These are phyloP conservation scores for Holotrichia oblita DNA, from an alignment of 1,140 invertebrate genomes.

Conservation along the genomic window DNA sequence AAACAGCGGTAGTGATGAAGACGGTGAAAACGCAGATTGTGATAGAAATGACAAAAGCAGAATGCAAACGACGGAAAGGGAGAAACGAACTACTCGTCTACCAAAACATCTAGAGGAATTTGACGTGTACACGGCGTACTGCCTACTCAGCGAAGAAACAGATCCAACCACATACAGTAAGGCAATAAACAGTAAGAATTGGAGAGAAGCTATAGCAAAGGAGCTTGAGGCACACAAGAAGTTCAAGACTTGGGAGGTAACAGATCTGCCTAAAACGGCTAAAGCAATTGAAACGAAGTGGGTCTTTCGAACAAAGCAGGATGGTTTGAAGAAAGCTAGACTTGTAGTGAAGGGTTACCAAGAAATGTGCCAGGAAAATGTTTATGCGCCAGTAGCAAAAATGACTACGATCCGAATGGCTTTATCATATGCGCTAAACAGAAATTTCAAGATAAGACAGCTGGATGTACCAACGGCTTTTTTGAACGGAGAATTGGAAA, in stretches of 20 bases:
- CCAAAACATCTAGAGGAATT: not conserved
- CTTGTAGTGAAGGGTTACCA: slow-evolving; percentile 30
- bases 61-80: not conserved
- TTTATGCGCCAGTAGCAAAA: slow-evolving; percentile 47
- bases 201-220: slow-evolving; percentile 26
- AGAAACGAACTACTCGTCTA: not conserved
- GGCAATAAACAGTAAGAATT: slow-evolving; percentile 18
- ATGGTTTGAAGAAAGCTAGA: slow-evolving; percentile 21
- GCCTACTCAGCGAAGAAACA: not conserved
- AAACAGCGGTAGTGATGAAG: not conserved
- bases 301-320: slow-evolving; percentile 36
- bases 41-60: too few species aligned
- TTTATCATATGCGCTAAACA: slow-evolving; percentile 52
- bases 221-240: slow-evolving; percentile 22
- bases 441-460: slow-evolving; percentile 51
- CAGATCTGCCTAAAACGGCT: not conserved
- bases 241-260: slow-evolving; percentile 20
- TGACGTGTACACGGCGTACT: slow-evolving; percentile 23
- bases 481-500: slow-evolving; percentile 57
- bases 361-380: slow-evolving; percentile 27
- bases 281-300: slow-evolving; percentile 22
- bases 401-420: slow-evolving; percentile 43
- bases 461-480: slow-evolving; percentile 61
- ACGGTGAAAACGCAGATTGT: too few species aligned
- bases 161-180: slow-evolving; percentile 26